A percentile compares a stretch with the other conserved stretches of the same genome.
Conservation (phyloP, 1,140 invertebrate genomes). For the Pygmarrhopalites habei region DNA sequence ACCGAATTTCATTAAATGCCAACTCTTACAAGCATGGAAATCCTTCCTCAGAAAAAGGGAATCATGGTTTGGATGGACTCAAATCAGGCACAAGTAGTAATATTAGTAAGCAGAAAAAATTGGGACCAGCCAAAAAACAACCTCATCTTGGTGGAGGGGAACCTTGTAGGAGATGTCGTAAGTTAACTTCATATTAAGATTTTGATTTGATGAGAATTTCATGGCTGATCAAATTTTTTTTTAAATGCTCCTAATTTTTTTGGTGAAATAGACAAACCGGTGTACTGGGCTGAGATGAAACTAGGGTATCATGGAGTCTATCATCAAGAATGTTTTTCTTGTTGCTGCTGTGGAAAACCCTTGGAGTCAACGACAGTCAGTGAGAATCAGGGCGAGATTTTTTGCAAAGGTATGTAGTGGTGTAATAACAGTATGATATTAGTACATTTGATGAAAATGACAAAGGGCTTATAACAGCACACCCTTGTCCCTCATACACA, state of each 20-base stretch:
- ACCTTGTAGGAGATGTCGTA: slow-evolving; percentile 8
- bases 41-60: too few relatives aligned
- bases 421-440: too few relatives aligned
- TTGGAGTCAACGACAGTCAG: slow-evolving; percentile 21
- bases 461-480: background rate
- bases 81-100: too few relatives aligned
- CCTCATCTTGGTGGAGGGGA: slow-evolving; percentile 10
- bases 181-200: background rate
- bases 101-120: too few relatives aligned
- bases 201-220: too few relatives aligned
- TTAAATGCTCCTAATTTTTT: background rate
- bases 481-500: background rate
- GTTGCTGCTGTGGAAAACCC: slow-evolving; percentile 18
- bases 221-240: too few relatives aligned
- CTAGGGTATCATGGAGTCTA: slow-evolving; percentile 17
- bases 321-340: slow-evolving; percentile 22
- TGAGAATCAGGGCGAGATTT: slow-evolving; percentile 26
- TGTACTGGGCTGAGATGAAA: slow-evolving; percentile 22
- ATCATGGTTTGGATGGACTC: too few relatives aligned
- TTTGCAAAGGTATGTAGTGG: slow-evolving; percentile 24
- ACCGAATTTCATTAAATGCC: too few relatives aligned
- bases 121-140: too few relatives aligned
- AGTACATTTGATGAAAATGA: background rate
- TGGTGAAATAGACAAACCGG: slow-evolving; percentile 13
- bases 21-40: too few relatives aligned